Base-by-base conservation (phyloP, 1,140 invertebrate genomes). In the Littorina saxatilis region DNA sequence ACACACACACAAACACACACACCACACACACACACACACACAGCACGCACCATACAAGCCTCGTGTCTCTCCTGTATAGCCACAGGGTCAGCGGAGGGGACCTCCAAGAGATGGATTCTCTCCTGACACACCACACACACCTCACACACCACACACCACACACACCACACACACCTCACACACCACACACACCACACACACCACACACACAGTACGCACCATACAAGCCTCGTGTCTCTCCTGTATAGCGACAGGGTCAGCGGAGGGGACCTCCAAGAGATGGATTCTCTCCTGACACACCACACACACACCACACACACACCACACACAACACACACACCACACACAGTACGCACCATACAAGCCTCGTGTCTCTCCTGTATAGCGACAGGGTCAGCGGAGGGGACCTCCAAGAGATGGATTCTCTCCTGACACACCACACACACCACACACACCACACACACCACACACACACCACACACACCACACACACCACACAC, bases 11-110 rank as follows among this genome's bases (percentile, higher is more conserved):
- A 47, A 47, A 17, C 5, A 1, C 20, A 1, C n/a, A 17, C 7
- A 35, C 66, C 66, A 70, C 29, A 47, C 43, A 47, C 17, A 47
- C 43, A 47, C 5, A 47, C 43, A 47, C 43, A 47, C 43, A 47
- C 7, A 47, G 7, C 32, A 68, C 73, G 93, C 92, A 97, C 96
- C 93, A 96, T 93, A 87, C 96, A 98, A 85, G 96, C 95, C 84
- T 96, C 95, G 70, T 97, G 94, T 92, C 97, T 96, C 0, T 95
- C 94, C 86, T n/a, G n/a, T n/a, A n/a, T n/a, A n/a, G n/a, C n/a
- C n/a, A n/a, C n/a, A n/a, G n/a, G n/a, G n/a, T n/a, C n/a, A n/a
- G n/a, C n/a, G n/a, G n/a, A n/a, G n/a, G n/a, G n/a, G n/a, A n/a
- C n/a, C n/a, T n/a, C n/a, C n/a, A n/a, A n/a, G n/a, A n/a, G n/a